phyloP scores from a whole-genome alignment of 2,113 vertebrate genomes.

The Mugil cephalus region DNA sequence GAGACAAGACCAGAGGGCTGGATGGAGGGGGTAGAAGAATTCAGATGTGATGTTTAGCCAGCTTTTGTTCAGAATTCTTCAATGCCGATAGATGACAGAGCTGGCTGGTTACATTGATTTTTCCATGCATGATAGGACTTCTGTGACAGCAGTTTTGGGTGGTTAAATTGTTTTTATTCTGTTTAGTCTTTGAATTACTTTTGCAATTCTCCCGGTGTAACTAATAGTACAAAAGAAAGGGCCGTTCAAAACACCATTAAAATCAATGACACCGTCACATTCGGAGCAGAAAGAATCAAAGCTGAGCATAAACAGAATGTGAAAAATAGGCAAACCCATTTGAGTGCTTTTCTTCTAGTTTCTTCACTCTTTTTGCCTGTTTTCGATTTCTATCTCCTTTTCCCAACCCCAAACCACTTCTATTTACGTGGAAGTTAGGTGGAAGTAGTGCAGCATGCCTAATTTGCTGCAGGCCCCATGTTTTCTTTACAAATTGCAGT shows the following conservation, averaged over 20 bases:
- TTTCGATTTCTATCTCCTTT: conserved; percentile 29
- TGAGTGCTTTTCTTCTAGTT: not conserved
- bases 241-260: not conserved
- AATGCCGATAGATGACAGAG: conserved; percentile 70
- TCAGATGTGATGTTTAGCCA: conserved; percentile 83
- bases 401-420: conserved; percentile 43
- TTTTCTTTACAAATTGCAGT: conserved; percentile 78
- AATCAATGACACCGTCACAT: not conserved
- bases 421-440: conserved; percentile 49
- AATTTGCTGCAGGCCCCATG: conserved; percentile 67
- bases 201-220: not conserved
- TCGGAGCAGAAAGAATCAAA: not conserved
- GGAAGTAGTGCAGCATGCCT: conserved; percentile 56
- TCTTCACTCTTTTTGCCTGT: not conserved
- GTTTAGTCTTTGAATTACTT: conserved; percentile 12
- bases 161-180: conserved; percentile 12
- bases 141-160: conserved; percentile 6
- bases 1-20: conserved; percentile 38
- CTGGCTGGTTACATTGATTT: conserved; percentile 49
- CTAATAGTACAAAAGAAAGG: not conserved
- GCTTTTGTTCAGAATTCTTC: conserved; percentile 55
- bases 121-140: conserved; percentile 22
- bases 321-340: not conserved
- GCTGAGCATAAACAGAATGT: not conserved
- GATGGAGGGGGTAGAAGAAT: conserved; percentile 66